Percentiles rank a stretch among this genome's conserved stretches.
Evolutionary conservation across 2,113 vertebrate genomes (phyloP).

Genomic region (Bothrops jararaca): DNA sequence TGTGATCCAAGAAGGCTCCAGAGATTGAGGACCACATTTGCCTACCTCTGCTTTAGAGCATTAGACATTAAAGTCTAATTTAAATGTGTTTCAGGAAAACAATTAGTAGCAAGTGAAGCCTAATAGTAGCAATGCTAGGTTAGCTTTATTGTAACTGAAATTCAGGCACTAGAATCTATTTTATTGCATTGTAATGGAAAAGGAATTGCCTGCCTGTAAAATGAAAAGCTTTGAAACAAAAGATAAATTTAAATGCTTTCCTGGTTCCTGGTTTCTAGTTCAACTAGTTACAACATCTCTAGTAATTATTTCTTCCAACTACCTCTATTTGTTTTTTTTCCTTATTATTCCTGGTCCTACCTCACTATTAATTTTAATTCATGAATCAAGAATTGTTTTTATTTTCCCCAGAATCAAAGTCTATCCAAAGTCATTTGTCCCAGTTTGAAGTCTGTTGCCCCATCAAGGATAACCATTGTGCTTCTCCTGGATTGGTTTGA

Average conservation of each 20-base stretch:
- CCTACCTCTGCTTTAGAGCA: neutral
- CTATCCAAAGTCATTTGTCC: neutral
- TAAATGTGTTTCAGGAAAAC: neutral
- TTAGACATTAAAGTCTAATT: neutral
- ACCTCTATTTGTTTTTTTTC: neutral
- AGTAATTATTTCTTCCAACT: neutral
- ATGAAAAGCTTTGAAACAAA: neutral
- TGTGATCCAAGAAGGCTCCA: neutral
- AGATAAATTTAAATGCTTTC: neutral
- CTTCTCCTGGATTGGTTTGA: neutral
- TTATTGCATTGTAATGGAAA: neutral
- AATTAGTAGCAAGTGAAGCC: neutral
- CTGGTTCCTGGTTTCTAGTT: neutral
- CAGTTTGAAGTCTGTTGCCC: neutral
- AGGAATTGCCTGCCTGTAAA: neutral
- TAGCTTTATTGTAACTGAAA: neutral
- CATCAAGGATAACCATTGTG: neutral
- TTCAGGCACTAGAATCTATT: neutral
- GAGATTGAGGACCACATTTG: neutral
- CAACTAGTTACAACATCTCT: neutral
- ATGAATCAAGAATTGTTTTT: neutral
- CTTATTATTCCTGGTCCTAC: neutral
- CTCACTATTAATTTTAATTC: neutral
- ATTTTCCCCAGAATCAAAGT: neutral
- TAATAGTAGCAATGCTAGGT: neutral